Conservation (phyloP, 2,113 vertebrate species). For the Salvator merianae region DNA sequence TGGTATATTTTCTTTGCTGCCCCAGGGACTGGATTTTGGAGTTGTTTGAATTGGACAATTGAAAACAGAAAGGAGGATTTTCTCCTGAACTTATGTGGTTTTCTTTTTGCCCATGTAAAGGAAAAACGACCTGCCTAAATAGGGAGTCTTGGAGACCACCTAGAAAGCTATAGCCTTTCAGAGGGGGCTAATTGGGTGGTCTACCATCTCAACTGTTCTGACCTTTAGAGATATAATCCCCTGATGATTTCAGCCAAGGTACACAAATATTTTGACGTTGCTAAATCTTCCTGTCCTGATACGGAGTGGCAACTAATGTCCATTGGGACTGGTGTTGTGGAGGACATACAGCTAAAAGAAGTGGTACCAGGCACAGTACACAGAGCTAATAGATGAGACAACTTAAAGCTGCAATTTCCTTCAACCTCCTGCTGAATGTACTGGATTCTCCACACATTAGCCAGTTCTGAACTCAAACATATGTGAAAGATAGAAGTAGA, state of each 20-base stretch:
- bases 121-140: slow-evolving; percentile 27
- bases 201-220: neutral
- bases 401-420: no score
- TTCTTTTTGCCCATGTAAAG: neutral
- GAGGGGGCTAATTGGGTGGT: neutral
- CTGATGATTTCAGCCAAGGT: neutral
- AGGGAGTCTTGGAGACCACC: slow-evolving; percentile 21
- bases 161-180: slow-evolving; percentile 1
- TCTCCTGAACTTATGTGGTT: neutral
- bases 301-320: no score
- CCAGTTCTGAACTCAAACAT: no score
- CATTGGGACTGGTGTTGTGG: no score
- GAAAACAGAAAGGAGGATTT: slow-evolving; percentile 24
- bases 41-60: slow-evolving; percentile 29
- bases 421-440: no score
- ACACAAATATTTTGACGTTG: neutral
- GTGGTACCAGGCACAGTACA: no score
- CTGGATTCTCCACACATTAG: no score
- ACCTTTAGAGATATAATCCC: neutral
- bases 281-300: neutral
- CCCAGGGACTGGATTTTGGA: neutral
- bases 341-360: no score
- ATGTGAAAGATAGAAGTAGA: no score
- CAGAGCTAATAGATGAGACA: no score
- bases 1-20: neutral